Base-by-base conservation (phyloP, 2,113 vertebrate genomes). In the Odontesthes bonariensis region DNA sequence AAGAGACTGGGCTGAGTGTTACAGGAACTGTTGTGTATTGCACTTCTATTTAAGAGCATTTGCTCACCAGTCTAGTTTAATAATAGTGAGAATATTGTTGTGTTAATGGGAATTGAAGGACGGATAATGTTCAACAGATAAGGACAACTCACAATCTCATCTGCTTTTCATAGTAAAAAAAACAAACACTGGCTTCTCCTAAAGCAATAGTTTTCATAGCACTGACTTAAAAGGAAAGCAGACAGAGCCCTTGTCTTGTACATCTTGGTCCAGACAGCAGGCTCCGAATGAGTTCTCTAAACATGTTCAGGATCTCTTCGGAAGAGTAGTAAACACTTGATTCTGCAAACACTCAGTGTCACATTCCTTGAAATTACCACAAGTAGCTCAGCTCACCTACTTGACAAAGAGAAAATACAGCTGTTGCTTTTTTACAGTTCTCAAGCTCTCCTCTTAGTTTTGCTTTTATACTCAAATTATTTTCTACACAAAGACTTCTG, bases 141-240 rank as follows among this genome's bases (percentile, higher is more conserved):
- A 71, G 64, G 54, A 77, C 47, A 62, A 77, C 58, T 67, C 22
- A 17, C 27, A 54, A 65, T 63, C 60, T 31, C 42, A 68, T 61
- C 61, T 51, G 65, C 73, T 86, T 91, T 93, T 88, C 82, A 89
- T 81, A 86, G 84, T 0, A 35, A 17, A 51, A 38, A 38, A 38
- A 38, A 10, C 79, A 75, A 61, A 64, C 61, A 59, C 2, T 8
- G 16, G 51, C 40, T 63, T 40, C 53, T 73, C 32, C 17, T 22
- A 65, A 55, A 23, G 47, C 22, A 62, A 84, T 65, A 47, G 57
- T 66, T 81, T 55, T 74, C 84, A 92, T 88, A 84, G 53, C 86
- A 91, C 57, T 53, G 69, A 81, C 91, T 83, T 92, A 92, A 86
- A 91, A 92, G 89, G 91, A 89, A 33, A 82, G 62, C 40, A 72